Evolutionary conservation across 2,797 vertebrate species (phyloP), one percentile per base, ranked within the genome.

Genomic region (Nannoperca australis): DNA sequence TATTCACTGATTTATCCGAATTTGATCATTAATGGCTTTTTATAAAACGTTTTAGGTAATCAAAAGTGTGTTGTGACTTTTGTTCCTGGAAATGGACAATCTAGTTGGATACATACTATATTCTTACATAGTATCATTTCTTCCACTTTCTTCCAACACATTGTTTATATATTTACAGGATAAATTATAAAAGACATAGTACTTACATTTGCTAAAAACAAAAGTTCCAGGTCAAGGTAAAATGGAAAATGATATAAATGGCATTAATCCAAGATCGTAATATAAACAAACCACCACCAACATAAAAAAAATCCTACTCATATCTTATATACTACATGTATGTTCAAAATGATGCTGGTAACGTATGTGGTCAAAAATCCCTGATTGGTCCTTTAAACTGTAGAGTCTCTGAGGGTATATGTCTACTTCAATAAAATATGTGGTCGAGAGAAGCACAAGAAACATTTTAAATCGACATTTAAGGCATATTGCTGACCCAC

Each of bases 401-500:
- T 56, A 32, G 40, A 4, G 8, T 55, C 65, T 51, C 5, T 70
- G n/a, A 58, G 53, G 11, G 14, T 30, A 30, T 27, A 15, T 2
- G 6, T 73, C 22, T 36, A n/a, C 54, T 51, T 44, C 3, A 40
- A 40, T 56, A n/a, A 55, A 20, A 67, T 50, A 0, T 36, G 15
- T 32, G 9, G 17, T 44, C 13, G 3, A 51, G 11, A 76, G 30
- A 73, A 38, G 24, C 17, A 61, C 44, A 30, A 51, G 2, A 32
- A 6, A 7, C 32, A 18, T 59, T 61, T 63, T 63, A 45, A 42
- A 70, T 15, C 38, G 11, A 60, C 11, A 30, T 47, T 40, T 60
- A 27, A 56, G 36, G 34, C 8, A 42, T 34, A 40, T 32, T 38
- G 51, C 51, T 40, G 61, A 65, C 66, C 40, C 44, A 68, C 38